A percentile compares a stretch with the other conserved stretches of the same genome.
Conservation (phyloP, 2,113 vertebrate genomes). For the Casuarius casuarius region DNA sequence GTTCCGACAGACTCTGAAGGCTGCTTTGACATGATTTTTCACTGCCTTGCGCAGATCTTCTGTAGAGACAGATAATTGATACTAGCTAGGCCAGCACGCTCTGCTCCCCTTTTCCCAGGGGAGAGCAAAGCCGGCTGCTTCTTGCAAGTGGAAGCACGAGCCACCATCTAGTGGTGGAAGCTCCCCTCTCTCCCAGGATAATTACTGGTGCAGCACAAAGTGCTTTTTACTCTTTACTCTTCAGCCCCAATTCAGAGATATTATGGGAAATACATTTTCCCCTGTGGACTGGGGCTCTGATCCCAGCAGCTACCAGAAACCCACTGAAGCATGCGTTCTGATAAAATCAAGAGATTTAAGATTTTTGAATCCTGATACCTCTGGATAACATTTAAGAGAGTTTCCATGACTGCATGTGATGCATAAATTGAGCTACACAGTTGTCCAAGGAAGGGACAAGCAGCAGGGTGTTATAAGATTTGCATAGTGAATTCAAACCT, state of each 20-base stretch:
- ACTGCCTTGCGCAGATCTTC: slow-evolving; percentile 66
- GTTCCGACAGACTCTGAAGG: slow-evolving; percentile 53
- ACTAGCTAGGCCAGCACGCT: neutral
- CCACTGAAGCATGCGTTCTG: neutral
- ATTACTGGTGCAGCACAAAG: neutral
- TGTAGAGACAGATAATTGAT: slow-evolving; percentile 30
- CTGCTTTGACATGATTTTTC: slow-evolving; percentile 75
- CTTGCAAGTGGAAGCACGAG: slow-evolving; percentile 1
- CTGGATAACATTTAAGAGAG: neutral
- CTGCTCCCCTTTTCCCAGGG: neutral
- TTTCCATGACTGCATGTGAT: neutral
- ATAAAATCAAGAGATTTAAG: neutral
- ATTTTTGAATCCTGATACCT: neutral
- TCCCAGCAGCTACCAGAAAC: neutral
- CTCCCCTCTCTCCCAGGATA: neutral
- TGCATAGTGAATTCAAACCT: neutral
- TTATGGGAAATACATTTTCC: neutral
- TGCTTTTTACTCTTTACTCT: neutral
- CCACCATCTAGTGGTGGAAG: slow-evolving; percentile 57
- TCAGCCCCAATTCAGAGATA: neutral
- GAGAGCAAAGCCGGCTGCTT: neutral
- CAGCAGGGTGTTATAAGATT: neutral
- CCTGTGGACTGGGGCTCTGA: neutral
- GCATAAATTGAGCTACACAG: neutral
- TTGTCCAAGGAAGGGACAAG: neutral